These are phyloP conservation scores for Trichomalopsis sarcophagae DNA, from an alignment of 1,140 invertebrate species.

Conservation along the genomic window DNA sequence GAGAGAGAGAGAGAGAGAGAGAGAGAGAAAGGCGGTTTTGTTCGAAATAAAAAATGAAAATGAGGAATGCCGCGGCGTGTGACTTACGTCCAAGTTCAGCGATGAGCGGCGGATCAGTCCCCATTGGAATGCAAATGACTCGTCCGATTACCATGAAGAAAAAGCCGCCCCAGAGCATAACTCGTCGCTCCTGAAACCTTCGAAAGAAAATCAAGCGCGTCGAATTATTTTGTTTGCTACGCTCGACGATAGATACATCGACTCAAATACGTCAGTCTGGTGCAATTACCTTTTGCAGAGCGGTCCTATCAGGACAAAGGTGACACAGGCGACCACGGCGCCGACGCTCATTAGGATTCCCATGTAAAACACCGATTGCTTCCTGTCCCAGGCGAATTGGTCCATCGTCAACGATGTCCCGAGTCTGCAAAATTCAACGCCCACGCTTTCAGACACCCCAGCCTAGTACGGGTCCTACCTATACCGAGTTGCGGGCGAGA, in stretches of 20 bases:
- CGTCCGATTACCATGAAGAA: constrained; percentile 85
- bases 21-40: background rate
- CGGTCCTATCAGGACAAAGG: constrained; percentile 83
- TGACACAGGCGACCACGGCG: constrained; percentile 83
- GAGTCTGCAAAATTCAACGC: constrained; percentile 74
- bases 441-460: background rate
- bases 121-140: constrained; percentile 85
- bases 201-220: constrained; percentile 29
- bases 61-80: constrained; percentile 4
- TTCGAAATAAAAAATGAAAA: background rate
- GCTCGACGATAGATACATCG: too few species aligned
- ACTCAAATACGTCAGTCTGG: too few species aligned
- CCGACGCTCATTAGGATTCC: constrained; percentile 88
- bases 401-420: constrained; percentile 91
- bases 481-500: background rate
- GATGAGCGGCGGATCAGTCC: constrained; percentile 79
- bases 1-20: background rate
- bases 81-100: constrained; percentile 72
- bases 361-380: constrained; percentile 86
- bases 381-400: constrained; percentile 90
- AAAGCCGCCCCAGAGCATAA: constrained; percentile 89
- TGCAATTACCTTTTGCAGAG: constrained; percentile 79
- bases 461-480: too few species aligned
- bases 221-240: constrained; percentile 9
- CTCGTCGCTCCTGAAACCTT: constrained; percentile 82